Evolutionary conservation across 2,888 invertebrate genomes (phyloP), one percentile per base, ranked within the genome.

Genomic region (Tipula unca): DNA sequence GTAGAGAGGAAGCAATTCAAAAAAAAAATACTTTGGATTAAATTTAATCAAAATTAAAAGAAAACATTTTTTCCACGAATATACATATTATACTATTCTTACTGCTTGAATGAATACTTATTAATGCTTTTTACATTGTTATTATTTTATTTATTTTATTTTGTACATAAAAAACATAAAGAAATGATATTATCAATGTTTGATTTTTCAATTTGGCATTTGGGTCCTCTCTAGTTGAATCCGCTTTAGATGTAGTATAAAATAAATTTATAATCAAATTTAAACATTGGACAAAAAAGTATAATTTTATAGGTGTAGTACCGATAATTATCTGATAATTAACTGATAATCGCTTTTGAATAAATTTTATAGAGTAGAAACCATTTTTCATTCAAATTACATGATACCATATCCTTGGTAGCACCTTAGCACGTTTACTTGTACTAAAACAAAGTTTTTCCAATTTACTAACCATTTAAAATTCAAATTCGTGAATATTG

Each of bases 1-100:
- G 90, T 90, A 90, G 90, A 90, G 90, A 90, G 90, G 89, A 85
- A 54, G 42, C 36, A 85, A 85, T 42, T 32, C 5, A 20, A 84
- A 84, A 32, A 48, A 10, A 25, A 69, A 69, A 48, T 17, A 17
- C 4, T 69, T 20, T 69, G 69, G 69, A 69, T 69, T 69, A 69
- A 69, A 69, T 10, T 17, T 25, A 25, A 69, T 69, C 69, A 69
- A 69, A 69, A 69, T 69, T 69, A 25, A 25, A 69, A 25, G 20
- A 69, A 48, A n/a, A 48, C 6, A 5, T n/a, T 69, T 69, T 17
- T 25, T 0, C 20, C 69, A 25, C 10, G 17, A 48, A 69, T 3
- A 69, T 25, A 69, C 25, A 69, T 69, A 69, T 25, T 25, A 25
- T 25, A 69, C 69, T 69, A 69, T 69, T 69, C 25, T 69, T 69